Base-by-base conservation (phyloP, 2,113 vertebrate genomes). In the Sceloporus undulatus region DNA sequence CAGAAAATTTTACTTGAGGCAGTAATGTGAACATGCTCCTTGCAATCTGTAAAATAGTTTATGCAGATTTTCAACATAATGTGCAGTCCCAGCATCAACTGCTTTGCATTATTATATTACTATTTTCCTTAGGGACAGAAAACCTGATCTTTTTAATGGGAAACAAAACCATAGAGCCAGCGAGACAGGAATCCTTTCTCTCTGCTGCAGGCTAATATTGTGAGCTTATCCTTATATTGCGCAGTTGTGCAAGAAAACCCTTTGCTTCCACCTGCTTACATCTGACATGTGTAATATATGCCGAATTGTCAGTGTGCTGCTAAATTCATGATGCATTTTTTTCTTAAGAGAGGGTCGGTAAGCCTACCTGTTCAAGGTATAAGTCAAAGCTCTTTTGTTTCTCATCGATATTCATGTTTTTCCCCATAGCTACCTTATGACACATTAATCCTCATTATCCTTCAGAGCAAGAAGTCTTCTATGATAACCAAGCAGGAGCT, bases 371-470 rank as follows among this genome's bases (percentile, higher is more conserved):
- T 38, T 87, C 87, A 88, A 66, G 66, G 21, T 65, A 76, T 18
- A 77, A 42, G 59, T 83, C 48, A 56, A 38, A 56, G 59, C 42
- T 54, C 21, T 27, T 62, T 77, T 77, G n/a, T 52, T 77, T 88
- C 76, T 83, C 59, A 83, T 54, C n/a, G 74, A 56, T 82, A 88
- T 68, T 88, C 77, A 88, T 56, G 62, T 77, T 88, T 56, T n/a
- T 6, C 8, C 38, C 79, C 38, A 54, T 40, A 82, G 40, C 42
- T 54, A 73, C n/a, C 81, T 68, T 77, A 70, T 70, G 73, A 66
- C 73, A 88, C 73, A 88, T 88, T 88, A 83, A 83, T 88, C 73
- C 73, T 83, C 87, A 88, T 88, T 88, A 83, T 78, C 87, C 62
- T 83, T 88, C 62, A 77, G 80, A 83, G 59, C 80, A 88, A 88